Percentiles rank a stretch among this genome's conserved stretches.
Evolutionary conservation across 2,797 vertebrate genomes (phyloP).

Genomic region (Antrozous pallidus): DNA sequence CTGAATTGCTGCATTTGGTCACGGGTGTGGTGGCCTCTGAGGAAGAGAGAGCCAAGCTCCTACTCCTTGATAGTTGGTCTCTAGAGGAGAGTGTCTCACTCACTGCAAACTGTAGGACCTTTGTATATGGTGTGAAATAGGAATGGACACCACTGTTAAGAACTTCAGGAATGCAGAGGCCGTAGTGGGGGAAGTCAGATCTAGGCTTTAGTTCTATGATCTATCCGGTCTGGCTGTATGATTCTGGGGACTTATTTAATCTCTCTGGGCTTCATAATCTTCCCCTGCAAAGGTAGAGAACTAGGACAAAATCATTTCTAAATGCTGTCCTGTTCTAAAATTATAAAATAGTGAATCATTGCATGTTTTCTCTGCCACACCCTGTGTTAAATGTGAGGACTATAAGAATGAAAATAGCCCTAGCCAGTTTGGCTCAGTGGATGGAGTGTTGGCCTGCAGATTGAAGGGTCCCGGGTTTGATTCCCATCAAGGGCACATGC

Average conservation of each 20-base stretch:
- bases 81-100: conserved; percentile 16
- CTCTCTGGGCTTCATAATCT: conserved; percentile 39
- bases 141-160: not conserved
- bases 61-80: not conserved
- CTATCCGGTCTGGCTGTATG: not conserved
- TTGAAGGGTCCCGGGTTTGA: no score
- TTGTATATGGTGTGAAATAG: no score
- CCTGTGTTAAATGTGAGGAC: not conserved
- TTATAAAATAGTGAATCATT: conserved; percentile 34
- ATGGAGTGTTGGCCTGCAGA: no score
- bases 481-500: no score
- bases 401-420: conserved; percentile 3
- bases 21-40: not conserved
- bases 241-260: not conserved
- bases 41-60: not conserved
- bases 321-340: conserved; percentile 30
- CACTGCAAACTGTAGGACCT: not conserved
- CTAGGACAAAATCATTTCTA: conserved; percentile 37
- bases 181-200: not conserved
- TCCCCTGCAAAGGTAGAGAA: conserved; percentile 22
- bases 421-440: no score
- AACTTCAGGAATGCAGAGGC: not conserved
- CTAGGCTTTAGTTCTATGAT: not conserved
- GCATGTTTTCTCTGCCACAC: not conserved
- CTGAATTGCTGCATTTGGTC: not conserved